phyloP scores from a whole-genome alignment of 2,888 invertebrate genomes.

The Agriopis marginaria region DNA sequence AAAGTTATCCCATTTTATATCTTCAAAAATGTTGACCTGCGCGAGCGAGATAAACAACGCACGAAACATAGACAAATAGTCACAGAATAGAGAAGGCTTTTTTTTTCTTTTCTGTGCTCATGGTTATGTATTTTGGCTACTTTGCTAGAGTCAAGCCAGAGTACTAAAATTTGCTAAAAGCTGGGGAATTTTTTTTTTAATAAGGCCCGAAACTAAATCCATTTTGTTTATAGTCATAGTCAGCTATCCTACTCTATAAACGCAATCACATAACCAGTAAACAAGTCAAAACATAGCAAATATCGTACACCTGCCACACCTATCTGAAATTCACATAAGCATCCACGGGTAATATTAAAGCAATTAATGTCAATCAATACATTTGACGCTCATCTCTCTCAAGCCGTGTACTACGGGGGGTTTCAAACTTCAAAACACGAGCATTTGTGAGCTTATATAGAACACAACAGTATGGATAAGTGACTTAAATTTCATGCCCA shows the following conservation, averaged over 20 bases:
- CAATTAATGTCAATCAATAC: slow-evolving; percentile 55
- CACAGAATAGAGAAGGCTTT: too few species aligned
- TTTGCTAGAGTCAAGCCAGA: too few species aligned
- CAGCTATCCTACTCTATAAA: background rate
- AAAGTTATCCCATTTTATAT: slow-evolving; percentile 32
- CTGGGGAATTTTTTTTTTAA: too few species aligned
- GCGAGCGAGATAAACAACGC: too few species aligned
- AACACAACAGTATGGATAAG: background rate
- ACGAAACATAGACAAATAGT: too few species aligned
- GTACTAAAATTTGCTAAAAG: too few species aligned
- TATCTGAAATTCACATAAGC: background rate
- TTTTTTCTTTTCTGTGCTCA: too few species aligned
- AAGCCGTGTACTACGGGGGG: background rate
- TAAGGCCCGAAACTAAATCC: background rate
- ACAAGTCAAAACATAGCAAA: background rate
- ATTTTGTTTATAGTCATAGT: background rate
- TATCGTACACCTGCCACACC: slow-evolving; percentile 7
- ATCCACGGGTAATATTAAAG: slow-evolving; percentile 46
- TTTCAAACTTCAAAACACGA: slow-evolving; percentile 5
- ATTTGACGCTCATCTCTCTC: slow-evolving; percentile 46
- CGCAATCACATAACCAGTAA: background rate
- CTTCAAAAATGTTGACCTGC: too few species aligned
- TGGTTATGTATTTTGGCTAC: too few species aligned
- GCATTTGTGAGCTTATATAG: background rate
- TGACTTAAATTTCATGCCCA: background rate